These are phyloP conservation scores for Alligator mississippiensis DNA, from an alignment of 2,113 vertebrate genomes.

Conservation along the genomic window DNA sequence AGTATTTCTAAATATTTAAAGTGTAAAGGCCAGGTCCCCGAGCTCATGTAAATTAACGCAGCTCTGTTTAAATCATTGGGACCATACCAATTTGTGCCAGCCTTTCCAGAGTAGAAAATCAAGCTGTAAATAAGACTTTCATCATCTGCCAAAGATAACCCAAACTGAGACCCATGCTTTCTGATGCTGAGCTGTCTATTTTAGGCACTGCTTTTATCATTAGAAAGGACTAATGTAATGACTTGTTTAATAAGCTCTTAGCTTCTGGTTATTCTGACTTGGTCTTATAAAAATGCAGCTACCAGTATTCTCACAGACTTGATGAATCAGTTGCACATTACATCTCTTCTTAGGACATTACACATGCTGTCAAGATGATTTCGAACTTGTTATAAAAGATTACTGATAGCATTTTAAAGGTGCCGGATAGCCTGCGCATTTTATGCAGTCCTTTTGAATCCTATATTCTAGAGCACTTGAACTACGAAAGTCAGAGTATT, in stretches of 20 bases:
- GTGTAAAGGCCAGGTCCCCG: neutral
- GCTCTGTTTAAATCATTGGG: slow-evolving; percentile 1
- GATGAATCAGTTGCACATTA: neutral
- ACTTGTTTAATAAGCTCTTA: neutral
- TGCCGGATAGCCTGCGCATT: neutral
- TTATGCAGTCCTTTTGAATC: neutral
- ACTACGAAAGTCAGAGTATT: neutral
- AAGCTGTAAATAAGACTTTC: neutral
- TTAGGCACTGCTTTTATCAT: neutral
- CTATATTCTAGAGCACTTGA: neutral
- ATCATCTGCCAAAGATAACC: neutral
- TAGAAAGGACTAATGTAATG: neutral
- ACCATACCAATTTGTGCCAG: neutral
- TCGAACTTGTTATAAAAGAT: neutral
- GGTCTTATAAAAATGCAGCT: neutral
- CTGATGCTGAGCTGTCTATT: neutral
- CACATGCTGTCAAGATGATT: neutral
- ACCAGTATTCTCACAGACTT: neutral
- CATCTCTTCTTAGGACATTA: neutral
- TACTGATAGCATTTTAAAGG: neutral
- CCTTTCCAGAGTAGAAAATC: slow-evolving; percentile 4
- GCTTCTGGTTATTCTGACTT: neutral
- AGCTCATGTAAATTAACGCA: neutral
- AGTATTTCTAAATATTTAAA: neutral
- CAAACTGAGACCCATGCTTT: slow-evolving; percentile 2